phyloP scores from a whole-genome alignment of 2,113 vertebrate genomes.

The Xerus inauris region DNA sequence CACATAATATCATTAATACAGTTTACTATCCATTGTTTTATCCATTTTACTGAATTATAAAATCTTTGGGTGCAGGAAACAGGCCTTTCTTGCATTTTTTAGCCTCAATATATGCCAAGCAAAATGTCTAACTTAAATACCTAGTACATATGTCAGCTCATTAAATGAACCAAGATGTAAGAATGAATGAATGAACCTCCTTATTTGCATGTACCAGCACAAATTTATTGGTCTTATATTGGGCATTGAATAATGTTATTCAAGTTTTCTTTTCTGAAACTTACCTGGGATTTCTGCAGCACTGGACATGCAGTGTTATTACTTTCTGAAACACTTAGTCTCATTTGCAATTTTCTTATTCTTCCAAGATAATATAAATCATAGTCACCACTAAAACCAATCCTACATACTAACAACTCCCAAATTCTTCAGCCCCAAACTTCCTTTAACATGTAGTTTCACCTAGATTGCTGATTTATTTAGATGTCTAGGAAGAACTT shows the following conservation, averaged over 20 bases:
- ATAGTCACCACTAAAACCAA: neutral
- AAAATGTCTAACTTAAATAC: neutral
- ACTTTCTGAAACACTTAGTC: neutral
- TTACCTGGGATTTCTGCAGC: neutral
- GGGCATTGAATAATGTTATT: neutral
- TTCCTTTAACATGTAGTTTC: neutral
- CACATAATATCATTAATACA: neutral
- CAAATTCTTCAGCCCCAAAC: neutral
- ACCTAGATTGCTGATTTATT: neutral
- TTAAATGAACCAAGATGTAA: neutral
- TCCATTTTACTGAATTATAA: neutral
- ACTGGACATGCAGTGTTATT: neutral
- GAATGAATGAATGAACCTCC: neutral
- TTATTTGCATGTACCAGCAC: neutral
- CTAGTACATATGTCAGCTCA: neutral
- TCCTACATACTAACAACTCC: neutral
- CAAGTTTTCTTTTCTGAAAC: neutral
- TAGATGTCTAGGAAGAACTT: neutral
- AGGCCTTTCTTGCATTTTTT: neutral
- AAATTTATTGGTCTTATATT: neutral
- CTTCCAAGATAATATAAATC: conserved; percentile 5
- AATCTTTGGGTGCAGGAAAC: neutral
- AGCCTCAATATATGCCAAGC: neutral
- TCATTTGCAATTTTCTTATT: neutral
- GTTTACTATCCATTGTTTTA: neutral